These are phyloP conservation scores for Camelus dromedarius DNA, from an alignment of 2,113 vertebrate species.

Conservation along the genomic window DNA sequence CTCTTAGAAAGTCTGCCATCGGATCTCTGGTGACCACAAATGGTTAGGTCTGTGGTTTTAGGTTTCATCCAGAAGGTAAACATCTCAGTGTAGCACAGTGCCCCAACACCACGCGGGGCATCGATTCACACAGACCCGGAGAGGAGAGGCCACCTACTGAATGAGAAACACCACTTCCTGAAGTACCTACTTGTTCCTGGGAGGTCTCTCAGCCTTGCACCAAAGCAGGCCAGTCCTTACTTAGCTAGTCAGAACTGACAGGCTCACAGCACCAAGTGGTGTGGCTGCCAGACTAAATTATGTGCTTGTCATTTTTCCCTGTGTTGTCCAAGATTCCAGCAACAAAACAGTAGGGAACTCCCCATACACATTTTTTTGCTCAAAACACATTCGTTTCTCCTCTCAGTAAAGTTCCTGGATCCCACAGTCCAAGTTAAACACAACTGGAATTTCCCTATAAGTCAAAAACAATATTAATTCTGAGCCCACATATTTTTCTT, in stretches of 20 bases:
- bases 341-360: conserved; percentile 89
- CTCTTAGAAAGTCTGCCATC: conserved; percentile 82
- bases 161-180: conserved; percentile 78
- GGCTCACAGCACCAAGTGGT: conserved; percentile 71
- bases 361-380: conserved; percentile 83
- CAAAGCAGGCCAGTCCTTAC: conserved; percentile 65
- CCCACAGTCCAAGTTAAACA: conserved; percentile 90
- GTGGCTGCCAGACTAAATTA: conserved; percentile 80
- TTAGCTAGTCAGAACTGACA: conserved; percentile 72
- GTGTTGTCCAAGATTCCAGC: conserved; percentile 84
- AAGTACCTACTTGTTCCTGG: conserved; percentile 83
- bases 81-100: conserved; percentile 68
- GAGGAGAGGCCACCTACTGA: conserved; percentile 83
- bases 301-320: conserved; percentile 81
- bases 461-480: conserved; percentile 91
- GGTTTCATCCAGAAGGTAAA: conserved; percentile 83
- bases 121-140: conserved; percentile 74
- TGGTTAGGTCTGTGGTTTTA: conserved; percentile 83
- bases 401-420: conserved; percentile 80
- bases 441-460: conserved; percentile 90
- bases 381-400: conserved; percentile 84
- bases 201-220: conserved; percentile 80
- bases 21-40: conserved; percentile 84
- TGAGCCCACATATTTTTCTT: conserved; percentile 88
- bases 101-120: conserved; percentile 72